phyloP scores from a whole-genome alignment of 2,797 vertebrate species.

The Danio tinwini region DNA sequence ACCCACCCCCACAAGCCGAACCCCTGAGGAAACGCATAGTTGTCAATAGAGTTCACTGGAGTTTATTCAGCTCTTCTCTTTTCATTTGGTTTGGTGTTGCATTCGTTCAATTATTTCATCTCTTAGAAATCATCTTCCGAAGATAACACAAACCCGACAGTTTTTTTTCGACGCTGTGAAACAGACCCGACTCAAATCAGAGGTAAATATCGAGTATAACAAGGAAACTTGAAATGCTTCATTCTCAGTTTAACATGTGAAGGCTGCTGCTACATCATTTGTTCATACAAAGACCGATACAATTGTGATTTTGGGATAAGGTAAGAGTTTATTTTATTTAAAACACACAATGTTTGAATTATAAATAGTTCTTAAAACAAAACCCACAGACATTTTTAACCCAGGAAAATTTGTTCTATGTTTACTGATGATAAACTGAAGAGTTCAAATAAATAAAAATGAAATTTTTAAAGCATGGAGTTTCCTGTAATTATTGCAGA shows the following conservation, averaged over 20 bases:
- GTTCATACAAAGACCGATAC: background rate
- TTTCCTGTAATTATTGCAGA: background rate
- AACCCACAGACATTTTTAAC: background rate
- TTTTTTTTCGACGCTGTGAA: constrained; percentile 34
- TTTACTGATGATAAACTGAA: background rate
- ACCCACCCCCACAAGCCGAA: constrained; percentile 77
- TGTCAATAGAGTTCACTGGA: constrained; percentile 76
- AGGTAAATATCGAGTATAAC: background rate
- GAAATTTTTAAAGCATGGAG: background rate
- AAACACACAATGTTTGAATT: background rate
- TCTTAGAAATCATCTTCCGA: constrained; percentile 50
- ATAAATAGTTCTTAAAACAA: background rate
- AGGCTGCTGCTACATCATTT: background rate
- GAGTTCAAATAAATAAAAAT: background rate
- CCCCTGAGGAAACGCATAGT: constrained; percentile 77
- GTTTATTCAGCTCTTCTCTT: constrained; percentile 73
- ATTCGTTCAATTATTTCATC: constrained; percentile 69
- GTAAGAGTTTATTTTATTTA: background rate
- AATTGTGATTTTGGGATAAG: constrained; percentile 5
- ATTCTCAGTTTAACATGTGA: background rate
- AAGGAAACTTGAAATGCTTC: background rate
- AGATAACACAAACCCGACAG: constrained; percentile 59
- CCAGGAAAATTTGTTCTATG: background rate
- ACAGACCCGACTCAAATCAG: background rate
- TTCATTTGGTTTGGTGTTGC: constrained; percentile 74